Evolutionary conservation across 2,797 vertebrate species (phyloP), one percentile per base, ranked within the genome.

Genomic region (Craterocephalus amniculus): DNA sequence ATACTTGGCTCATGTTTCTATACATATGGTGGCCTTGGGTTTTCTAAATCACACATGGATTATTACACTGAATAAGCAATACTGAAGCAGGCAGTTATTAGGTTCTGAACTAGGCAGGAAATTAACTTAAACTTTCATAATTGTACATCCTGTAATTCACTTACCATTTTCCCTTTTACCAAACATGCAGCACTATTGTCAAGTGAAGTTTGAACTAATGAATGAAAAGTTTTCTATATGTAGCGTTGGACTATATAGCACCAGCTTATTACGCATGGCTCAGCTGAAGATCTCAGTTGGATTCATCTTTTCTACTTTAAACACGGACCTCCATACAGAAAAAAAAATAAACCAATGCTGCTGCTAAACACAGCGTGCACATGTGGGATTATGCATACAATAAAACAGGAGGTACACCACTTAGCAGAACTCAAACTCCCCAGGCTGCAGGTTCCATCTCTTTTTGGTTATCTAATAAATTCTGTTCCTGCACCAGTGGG

Each of bases 391-490:
- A 54, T 14, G 29, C 70, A 5, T 75, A 64, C 65, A 72, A 72
- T 83, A 84, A 87, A 89, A 49, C 31, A 59, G 40, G 66, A 72
- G 75, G 79, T 67, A 29, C 26, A 54, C 45, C 40, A 26, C 76
- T 85, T 74, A 81, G 73, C 70, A 6, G 69, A 74, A 74, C 79
- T 75, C 20, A 76, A 82, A 83, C 34, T 71, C 87, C 80, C 22
- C 60, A 6, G 84, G 87, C 83, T 67, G 1, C 2, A 60, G 69
- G 78, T 67, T 83, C 59, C 70, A 80, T 82, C 77, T 71, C 77
- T 60, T 74, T 63, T 75, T 63, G 4, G 79, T 77, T 83, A 75
- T 83, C 87, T 92, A 89, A 92, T 90, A 89, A 90, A 87, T 76
- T 71, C 78, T 79, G 71, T 92, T 80, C 85, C 85, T 75, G 87